Base-by-base conservation (phyloP, 2,888 invertebrate genomes). In the Zhuqinia jingwanae region DNA sequence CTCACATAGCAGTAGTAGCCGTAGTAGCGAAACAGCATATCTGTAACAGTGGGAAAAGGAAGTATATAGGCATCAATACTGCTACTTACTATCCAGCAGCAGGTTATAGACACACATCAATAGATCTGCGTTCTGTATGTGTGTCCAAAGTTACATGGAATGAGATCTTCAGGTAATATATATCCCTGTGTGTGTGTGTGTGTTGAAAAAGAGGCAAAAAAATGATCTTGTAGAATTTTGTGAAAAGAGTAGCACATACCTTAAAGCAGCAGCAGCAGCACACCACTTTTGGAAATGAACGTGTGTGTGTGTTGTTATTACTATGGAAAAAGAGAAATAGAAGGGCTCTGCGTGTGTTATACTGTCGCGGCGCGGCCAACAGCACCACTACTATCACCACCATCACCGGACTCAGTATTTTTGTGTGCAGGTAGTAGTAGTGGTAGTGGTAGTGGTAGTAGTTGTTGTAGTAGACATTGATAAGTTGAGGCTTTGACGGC, bases 401-500 rank as follows among this genome's bases (percentile, higher is more conserved):
- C n/a, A n/a, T n/a, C n/a, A n/a, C n/a, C n/a, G 42, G 36, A 45
- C 68, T 68, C 45, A 17, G 13, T 27, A 11, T 25, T 10, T 58
- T 0, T 25, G n/a, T 42, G 30, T 5, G 50, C 8, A 22, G 36
- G 53, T 27, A 73, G 27, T 3, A 27, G 50, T n/a, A n/a, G n/a
- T n/a, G n/a, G n/a, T n/a, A n/a, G n/a, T n/a, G n/a, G n/a, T n/a
- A n/a, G n/a, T n/a, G n/a, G n/a, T n/a, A n/a, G n/a, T n/a, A n/a
- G n/a, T n/a, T n/a, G n/a, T n/a, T n/a, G n/a, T n/a, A n/a, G 70
- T 17, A 6, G 22, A 56, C 56, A 75, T 53, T 75, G 75, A 75
- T 75, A 75, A 75, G 75, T 75, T 75, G 30, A 56, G 53, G 56
- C 75, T 75, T 20, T 56, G 56, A 75, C 75, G 30, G 75, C 56